Evolutionary conservation across 2,888 invertebrate species (phyloP).

Genomic region (Rhogogaster chlorosoma): DNA sequence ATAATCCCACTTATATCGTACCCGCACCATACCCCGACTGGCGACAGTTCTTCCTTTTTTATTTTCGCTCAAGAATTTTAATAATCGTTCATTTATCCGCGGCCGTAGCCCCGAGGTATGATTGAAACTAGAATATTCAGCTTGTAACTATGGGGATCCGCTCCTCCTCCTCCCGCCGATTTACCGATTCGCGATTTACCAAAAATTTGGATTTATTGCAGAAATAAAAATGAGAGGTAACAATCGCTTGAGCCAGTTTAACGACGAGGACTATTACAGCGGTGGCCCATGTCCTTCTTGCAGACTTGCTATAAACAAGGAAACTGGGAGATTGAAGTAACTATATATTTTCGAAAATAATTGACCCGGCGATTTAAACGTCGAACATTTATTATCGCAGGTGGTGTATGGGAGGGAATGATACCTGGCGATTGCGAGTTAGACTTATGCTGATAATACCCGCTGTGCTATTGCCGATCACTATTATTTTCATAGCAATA

Average conservation of each 20-base stretch:
- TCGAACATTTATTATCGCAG: slow-evolving; percentile 63
- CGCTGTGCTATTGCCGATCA: slow-evolving; percentile 73
- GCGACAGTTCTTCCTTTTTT: neutral
- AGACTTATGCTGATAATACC: slow-evolving; percentile 77
- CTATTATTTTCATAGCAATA: slow-evolving; percentile 71
- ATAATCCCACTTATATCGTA: neutral
- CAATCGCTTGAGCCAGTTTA: slow-evolving; percentile 64
- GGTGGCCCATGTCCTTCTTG: slow-evolving; percentile 75
- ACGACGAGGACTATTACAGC: slow-evolving; percentile 69
- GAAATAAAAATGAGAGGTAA: slow-evolving; percentile 64
- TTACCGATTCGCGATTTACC: neutral
- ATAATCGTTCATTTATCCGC: neutral
- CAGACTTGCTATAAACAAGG: slow-evolving; percentile 77
- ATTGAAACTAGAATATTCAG: neutral
- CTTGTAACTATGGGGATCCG: neutral
- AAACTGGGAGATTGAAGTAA: slow-evolving; percentile 78
- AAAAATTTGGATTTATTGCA: neutral
- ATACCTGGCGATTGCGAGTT: slow-evolving; percentile 75
- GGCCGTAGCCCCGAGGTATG: neutral
- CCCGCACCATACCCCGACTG: neutral
- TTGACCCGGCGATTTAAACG: neutral
- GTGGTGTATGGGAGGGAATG: slow-evolving; percentile 78
- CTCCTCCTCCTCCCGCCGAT: neutral
- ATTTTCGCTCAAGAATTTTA: neutral
- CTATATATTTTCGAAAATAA: neutral